Evolutionary conservation across 92 coral and sea anemone genomes (phyloP).

Genomic region (Parazoanthus swiftii): DNA sequence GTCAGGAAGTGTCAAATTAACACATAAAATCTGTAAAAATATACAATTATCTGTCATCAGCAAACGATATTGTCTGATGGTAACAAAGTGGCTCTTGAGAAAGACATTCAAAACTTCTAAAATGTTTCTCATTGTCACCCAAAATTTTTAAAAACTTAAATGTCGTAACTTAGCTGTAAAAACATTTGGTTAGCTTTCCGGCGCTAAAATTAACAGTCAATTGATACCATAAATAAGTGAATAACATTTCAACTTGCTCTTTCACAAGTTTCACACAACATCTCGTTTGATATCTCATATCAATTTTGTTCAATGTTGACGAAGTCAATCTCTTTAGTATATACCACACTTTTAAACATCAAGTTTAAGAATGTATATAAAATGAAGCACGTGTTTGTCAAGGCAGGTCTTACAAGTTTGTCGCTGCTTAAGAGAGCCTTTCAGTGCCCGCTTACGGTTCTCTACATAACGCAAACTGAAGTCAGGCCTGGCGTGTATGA

Average conservation of each 20-base stretch:
- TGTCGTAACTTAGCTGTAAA: not conserved
- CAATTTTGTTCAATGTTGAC: too few relatives aligned
- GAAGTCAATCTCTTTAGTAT: not conserved
- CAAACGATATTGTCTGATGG: slow-evolving; percentile 27
- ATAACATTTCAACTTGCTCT: not conserved
- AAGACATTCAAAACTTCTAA: not conserved
- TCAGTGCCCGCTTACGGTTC: not conserved
- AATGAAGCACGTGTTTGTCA: not conserved
- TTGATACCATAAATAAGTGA: not conserved
- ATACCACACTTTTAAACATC: not conserved
- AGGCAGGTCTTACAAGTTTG: not conserved
- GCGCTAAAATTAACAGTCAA: not conserved
- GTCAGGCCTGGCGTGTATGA: too few relatives aligned
- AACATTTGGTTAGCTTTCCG: not conserved
- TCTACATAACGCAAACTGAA: not conserved
- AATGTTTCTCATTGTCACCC: not conserved
- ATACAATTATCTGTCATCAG: slow-evolving; percentile 32
- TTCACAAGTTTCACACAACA: not conserved
- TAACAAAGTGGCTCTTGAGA: slow-evolving; percentile 19
- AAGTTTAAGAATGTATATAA: too few relatives aligned
- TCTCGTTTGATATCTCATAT: not conserved
- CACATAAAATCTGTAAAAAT: slow-evolving; percentile 39
- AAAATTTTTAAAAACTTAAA: not conserved
- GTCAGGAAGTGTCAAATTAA: slow-evolving; percentile 47
- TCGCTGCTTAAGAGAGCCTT: not conserved